Evolutionary conservation across 2,113 vertebrate genomes (phyloP).

Genomic region (Speoplatyrhinus poulsoni): DNA sequence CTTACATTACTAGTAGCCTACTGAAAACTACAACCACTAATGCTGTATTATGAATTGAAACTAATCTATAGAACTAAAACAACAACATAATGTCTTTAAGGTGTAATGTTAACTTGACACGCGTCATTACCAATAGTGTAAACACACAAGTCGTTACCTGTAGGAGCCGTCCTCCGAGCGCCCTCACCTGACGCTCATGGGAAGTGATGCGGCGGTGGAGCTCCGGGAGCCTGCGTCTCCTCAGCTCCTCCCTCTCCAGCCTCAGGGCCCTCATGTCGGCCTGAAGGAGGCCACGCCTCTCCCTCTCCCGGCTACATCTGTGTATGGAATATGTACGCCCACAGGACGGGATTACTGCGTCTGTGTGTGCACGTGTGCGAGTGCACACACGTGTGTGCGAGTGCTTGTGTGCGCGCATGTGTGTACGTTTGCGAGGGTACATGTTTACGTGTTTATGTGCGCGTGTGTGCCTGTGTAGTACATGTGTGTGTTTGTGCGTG

Average conservation of each 20-base stretch:
- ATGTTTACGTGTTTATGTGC: not conserved
- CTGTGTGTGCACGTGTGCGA: not conserved
- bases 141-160: slow-evolving; percentile 26
- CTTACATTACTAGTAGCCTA: too few species aligned
- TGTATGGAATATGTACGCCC: too few species aligned
- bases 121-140: not conserved
- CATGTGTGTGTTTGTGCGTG: not conserved
- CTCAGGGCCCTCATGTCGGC: slow-evolving; percentile 23
- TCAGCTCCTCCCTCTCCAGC: slow-evolving; percentile 17
- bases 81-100: too few species aligned
- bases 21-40: too few species aligned
- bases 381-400: not conserved
- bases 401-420: not conserved
- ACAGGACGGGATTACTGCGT: slow-evolving; percentile 20
- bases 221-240: slow-evolving; percentile 13
- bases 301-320: slow-evolving; percentile 32
- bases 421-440: too few species aligned
- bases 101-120: not conserved
- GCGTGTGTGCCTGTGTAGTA: not conserved
- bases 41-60: too few species aligned
- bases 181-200: not conserved
- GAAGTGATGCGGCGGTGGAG: slow-evolving; percentile 5
- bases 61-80: too few species aligned
- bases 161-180: slow-evolving; percentile 15
- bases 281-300: not conserved